Percentiles rank a stretch among this genome's conserved stretches.
Evolutionary conservation across 2,888 invertebrate species (phyloP).

Genomic region (Drosophila fungiperda): DNA sequence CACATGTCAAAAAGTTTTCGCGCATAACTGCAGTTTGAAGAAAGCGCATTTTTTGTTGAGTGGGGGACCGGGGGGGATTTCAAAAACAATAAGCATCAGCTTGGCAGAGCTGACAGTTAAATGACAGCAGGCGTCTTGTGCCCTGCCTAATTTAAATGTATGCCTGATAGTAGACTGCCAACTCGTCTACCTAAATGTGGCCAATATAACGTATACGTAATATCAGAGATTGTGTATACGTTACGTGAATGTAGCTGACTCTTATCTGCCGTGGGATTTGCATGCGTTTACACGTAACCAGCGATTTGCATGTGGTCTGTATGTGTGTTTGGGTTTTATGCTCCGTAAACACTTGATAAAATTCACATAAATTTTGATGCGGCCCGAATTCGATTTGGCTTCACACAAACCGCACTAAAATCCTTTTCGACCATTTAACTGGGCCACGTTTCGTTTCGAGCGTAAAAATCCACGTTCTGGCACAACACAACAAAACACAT

Average conservation of each 20-base stretch:
- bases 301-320: slow-evolving; percentile 36
- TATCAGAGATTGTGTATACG: slow-evolving; percentile 34
- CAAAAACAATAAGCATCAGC: slow-evolving; percentile 64
- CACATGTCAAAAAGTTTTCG: slow-evolving; percentile 58
- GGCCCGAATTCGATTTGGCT: slow-evolving; percentile 60
- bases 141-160: slow-evolving; percentile 43
- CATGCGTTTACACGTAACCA: slow-evolving; percentile 50
- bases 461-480: slow-evolving; percentile 62
- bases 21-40: slow-evolving; percentile 29
- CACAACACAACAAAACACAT: slow-evolving; percentile 20
- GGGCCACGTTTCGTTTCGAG: slow-evolving; percentile 47
- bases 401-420: slow-evolving; percentile 64
- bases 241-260: slow-evolving; percentile 24
- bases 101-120: slow-evolving; percentile 65
- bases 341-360: slow-evolving; percentile 79
- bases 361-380: slow-evolving; percentile 75
- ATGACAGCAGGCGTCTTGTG: slow-evolving; percentile 57
- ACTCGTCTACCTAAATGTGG: slow-evolving; percentile 19
- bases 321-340: slow-evolving; percentile 49
- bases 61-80: slow-evolving; percentile 2
- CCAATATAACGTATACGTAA: slow-evolving; percentile 44
- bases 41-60: neutral
- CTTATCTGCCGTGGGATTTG: slow-evolving; percentile 58
- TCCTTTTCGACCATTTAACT: slow-evolving; percentile 73
- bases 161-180: slow-evolving; percentile 17